Evolutionary conservation across 1,140 invertebrate species (phyloP).

Genomic region (Drosophila navojoa): DNA sequence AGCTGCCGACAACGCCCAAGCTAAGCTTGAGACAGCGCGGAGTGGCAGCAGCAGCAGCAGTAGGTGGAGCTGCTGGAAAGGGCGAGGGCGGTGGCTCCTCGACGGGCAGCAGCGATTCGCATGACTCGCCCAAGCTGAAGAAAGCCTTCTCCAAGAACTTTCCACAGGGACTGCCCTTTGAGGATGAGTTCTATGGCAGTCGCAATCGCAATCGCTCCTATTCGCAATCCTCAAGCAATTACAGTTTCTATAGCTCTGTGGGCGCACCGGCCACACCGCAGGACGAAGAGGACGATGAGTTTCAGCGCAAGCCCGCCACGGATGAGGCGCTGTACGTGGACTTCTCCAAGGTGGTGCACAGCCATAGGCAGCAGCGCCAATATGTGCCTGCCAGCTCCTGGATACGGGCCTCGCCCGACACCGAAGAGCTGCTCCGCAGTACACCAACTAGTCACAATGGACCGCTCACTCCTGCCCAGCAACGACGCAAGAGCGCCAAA

Average conservation of each 20-base stretch:
- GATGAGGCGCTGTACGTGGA: conserved; percentile 83
- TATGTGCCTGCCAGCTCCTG: conserved; percentile 71
- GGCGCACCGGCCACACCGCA: conserved; percentile 58
- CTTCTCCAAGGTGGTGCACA: conserved; percentile 80
- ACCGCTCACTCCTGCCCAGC: conserved; percentile 55
- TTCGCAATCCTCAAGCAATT: conserved; percentile 82
- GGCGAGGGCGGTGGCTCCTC: conserved; percentile 42
- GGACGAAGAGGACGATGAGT: conserved; percentile 74
- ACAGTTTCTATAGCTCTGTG: conserved; percentile 79
- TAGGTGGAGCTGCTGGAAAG: conserved; percentile 9
- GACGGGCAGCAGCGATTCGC: conserved; percentile 74
- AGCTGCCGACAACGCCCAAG: conserved; percentile 67
- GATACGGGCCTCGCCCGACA: conserved; percentile 65
- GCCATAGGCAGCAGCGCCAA: conserved; percentile 57
- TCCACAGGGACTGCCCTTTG: conserved; percentile 81
- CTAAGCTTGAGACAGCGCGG: conserved; percentile 55
- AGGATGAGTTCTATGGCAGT: conserved; percentile 80
- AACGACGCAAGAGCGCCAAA: conserved; percentile 64
- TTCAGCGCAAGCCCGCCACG: conserved; percentile 78
- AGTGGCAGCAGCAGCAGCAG: conserved; percentile 7
- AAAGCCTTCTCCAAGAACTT: conserved; percentile 82
- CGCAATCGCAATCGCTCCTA: conserved; percentile 76
- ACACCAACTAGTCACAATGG: conserved; percentile 40
- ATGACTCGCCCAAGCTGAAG: conserved; percentile 76
- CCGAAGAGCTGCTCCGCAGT: conserved; percentile 37